Conservation (phyloP, 2,888 invertebrate species). For the Baccha elongata region DNA sequence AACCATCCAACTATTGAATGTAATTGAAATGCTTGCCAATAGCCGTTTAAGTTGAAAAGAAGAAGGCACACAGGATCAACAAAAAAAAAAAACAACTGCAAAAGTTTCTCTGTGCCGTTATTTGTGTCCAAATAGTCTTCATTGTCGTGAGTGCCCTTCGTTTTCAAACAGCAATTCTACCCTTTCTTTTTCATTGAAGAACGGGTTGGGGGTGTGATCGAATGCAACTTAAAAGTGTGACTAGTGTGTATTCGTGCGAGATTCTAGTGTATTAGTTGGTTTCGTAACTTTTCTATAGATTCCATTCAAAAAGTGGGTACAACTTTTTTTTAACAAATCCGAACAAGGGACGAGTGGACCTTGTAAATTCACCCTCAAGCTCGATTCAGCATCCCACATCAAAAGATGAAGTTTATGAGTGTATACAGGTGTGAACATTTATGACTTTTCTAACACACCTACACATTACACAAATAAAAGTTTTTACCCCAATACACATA, state of each 20-base stretch:
- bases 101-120: conserved; percentile 55
- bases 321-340: conserved; percentile 34
- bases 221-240: conserved; percentile 55
- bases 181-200: background rate
- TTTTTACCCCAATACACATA: conserved; percentile 7
- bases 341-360: conserved; percentile 6
- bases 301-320: conserved; percentile 30
- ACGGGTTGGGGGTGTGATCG: background rate
- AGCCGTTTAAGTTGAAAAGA: conserved; percentile 61
- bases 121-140: conserved; percentile 53
- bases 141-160: conserved; percentile 46
- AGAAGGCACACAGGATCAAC: conserved; percentile 62
- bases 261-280: conserved; percentile 49
- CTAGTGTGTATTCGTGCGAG: conserved; percentile 29
- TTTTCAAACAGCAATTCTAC: conserved; percentile 27
- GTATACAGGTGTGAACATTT: conserved; percentile 50
- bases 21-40: conserved; percentile 74
- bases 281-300: conserved; percentile 57
- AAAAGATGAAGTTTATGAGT: conserved; percentile 39
- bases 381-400: background rate
- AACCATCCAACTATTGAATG: conserved; percentile 70
- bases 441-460: conserved; percentile 49
- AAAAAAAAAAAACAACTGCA: conserved; percentile 21
- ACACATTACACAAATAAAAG: conserved; percentile 13
- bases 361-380: conserved; percentile 31